Conservation (phyloP, 2,888 invertebrate genomes). For the Ptychoptera contaminata region DNA sequence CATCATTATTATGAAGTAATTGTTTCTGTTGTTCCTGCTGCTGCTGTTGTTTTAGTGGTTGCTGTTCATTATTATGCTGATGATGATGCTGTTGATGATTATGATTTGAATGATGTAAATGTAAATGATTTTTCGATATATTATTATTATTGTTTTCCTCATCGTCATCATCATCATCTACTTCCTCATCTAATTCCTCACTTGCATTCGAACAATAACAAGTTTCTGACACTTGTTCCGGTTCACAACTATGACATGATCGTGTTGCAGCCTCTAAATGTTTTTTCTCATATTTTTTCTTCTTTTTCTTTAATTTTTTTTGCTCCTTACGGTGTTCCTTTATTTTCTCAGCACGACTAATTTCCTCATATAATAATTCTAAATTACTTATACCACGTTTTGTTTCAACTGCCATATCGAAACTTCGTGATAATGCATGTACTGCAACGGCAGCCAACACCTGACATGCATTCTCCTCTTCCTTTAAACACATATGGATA, state of each 20-base stretch:
- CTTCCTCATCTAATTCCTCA: constrained; percentile 10
- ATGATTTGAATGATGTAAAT: too few species aligned
- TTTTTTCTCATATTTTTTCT: constrained; percentile 42
- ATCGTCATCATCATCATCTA: constrained; percentile 32
- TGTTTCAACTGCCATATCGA: constrained; percentile 77
- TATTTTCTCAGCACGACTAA: constrained; percentile 71
- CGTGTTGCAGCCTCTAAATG: constrained; percentile 24
- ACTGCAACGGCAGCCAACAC: constrained; percentile 78
- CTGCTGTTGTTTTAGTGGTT: constrained; percentile 5
- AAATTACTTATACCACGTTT: constrained; percentile 80
- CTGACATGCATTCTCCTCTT: constrained; percentile 89
- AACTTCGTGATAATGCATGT: constrained; percentile 74
- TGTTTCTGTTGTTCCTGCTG: not conserved
- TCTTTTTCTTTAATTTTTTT: constrained; percentile 68
- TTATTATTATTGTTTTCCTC: constrained; percentile 28
- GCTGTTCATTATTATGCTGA: not conserved
- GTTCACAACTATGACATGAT: constrained; percentile 8
- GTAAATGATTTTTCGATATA: too few species aligned
- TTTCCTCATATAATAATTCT: constrained; percentile 74
- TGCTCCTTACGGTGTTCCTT: constrained; percentile 76
- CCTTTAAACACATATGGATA: constrained; percentile 69
- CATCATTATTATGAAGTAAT: not conserved
- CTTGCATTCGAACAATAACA: constrained; percentile 13
- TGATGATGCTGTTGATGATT: too few species aligned
- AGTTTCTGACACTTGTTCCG: constrained; percentile 11